Conservation (phyloP, 2,888 invertebrate species). For the Tuta absoluta region DNA sequence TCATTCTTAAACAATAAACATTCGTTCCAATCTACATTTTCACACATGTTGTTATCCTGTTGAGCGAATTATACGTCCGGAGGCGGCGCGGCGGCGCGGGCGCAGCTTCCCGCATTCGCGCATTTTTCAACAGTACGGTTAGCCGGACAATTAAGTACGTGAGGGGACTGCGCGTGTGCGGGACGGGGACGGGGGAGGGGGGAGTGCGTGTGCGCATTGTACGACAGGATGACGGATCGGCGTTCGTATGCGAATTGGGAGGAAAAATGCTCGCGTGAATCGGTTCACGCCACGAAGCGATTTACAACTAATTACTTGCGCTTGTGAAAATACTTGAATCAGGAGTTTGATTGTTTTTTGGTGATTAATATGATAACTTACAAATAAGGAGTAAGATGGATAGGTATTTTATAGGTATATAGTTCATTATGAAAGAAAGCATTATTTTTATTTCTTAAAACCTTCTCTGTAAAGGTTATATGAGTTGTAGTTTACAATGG, state of each 20-base stretch:
- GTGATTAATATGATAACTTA: too few relatives aligned
- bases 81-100: too few relatives aligned
- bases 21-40: constrained; percentile 9
- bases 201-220: constrained; percentile 25
- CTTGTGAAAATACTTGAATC: too few relatives aligned
- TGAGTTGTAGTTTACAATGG: too few relatives aligned
- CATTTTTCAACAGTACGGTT: constrained; percentile 15
- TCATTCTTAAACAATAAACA: not conserved
- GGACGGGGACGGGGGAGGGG: not conserved
- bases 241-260: not conserved
- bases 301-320: too few relatives aligned
- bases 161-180: constrained; percentile 24
- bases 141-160: constrained; percentile 32
- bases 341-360: too few relatives aligned
- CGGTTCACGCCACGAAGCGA: too few relatives aligned
- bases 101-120: constrained; percentile 18
- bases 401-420: too few relatives aligned
- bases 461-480: too few relatives aligned
- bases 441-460: too few relatives aligned
- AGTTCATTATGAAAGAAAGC: too few relatives aligned
- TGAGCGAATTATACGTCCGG: constrained; percentile 13
- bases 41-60: not conserved
- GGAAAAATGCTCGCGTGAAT: not conserved
- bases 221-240: not conserved
- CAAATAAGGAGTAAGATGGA: too few relatives aligned